These are phyloP conservation scores for Agelas oroides DNA, from an alignment of 37 sponge, comb jelly and placozoan genomes.

Conservation along the genomic window DNA sequence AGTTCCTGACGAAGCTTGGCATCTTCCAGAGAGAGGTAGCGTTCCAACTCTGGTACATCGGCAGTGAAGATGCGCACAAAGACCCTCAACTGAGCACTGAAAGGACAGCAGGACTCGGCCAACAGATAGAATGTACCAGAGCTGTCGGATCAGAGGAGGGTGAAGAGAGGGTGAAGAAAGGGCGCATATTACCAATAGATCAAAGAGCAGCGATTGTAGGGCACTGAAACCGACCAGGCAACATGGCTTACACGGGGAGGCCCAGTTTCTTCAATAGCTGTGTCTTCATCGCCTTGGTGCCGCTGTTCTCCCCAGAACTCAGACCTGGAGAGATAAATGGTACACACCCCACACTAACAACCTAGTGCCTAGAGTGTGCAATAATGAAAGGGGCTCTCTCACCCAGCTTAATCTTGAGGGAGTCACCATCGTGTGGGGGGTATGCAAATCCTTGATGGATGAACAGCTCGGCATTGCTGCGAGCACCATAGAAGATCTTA, in stretches of 20 bases:
- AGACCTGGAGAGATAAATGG: neutral
- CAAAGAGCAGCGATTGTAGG: too few relatives aligned
- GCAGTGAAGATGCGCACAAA: conserved; percentile 75
- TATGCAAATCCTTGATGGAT: conserved; percentile 78
- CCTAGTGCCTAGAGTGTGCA: too few relatives aligned
- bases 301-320: conserved; percentile 34
- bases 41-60: conserved; percentile 28
- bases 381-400: too few relatives aligned
- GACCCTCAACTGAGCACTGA: conserved; percentile 32
- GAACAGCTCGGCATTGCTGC: conserved; percentile 74
- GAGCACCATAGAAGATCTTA: conserved; percentile 76
- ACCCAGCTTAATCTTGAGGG: conserved; percentile 67
- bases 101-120: conserved; percentile 23
- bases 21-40: neutral
- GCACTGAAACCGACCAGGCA: neutral
- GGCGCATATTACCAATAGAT: too few relatives aligned
- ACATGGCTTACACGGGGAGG: conserved; percentile 25
- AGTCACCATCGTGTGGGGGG: conserved; percentile 51
- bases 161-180: neutral
- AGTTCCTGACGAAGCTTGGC: conserved; percentile 5
- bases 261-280: conserved; percentile 3
- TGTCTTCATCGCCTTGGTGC: conserved; percentile 15
- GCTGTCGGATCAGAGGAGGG: conserved; percentile 31
- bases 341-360: neutral
- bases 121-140: conserved; percentile 44